Conservation (phyloP, 2,113 vertebrate species). For the Etheostoma spectabile region DNA sequence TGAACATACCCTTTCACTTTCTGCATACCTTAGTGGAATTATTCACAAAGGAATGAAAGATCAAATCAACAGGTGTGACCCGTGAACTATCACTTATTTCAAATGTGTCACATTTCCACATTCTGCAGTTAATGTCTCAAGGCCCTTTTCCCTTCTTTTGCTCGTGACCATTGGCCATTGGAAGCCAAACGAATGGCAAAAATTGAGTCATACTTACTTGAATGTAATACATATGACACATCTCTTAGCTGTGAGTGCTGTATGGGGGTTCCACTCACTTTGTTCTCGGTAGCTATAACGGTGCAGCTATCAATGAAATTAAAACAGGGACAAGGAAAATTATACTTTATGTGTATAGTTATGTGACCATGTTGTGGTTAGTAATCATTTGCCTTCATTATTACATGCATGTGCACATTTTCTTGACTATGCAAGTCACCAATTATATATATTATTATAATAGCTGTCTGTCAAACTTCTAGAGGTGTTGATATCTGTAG, state of each 20-base stretch:
- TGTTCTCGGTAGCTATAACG: neutral
- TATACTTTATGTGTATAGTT: neutral
- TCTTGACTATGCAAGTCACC: neutral
- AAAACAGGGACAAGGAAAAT: neutral
- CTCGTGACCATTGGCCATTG: neutral
- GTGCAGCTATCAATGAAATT: neutral
- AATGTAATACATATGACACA: constrained; percentile 39
- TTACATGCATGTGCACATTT: neutral
- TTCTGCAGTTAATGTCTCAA: neutral
- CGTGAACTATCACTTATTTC: neutral
- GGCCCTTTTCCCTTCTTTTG: neutral
- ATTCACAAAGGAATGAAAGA: neutral
- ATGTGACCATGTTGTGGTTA: neutral
- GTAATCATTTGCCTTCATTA: neutral
- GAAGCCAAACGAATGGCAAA: constrained; percentile 23
- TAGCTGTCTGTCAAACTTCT: no score
- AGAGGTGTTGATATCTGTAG: no score
- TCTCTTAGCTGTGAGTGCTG: constrained; percentile 6
- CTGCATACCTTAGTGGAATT: neutral
- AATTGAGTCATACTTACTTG: constrained; percentile 18
- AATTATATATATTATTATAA: no score
- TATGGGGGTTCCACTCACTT: neutral
- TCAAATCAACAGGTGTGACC: neutral
- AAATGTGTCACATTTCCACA: neutral
- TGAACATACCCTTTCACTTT: neutral